Conservation (phyloP, 2,797 vertebrate genomes). For the Furcifer pardalis region DNA sequence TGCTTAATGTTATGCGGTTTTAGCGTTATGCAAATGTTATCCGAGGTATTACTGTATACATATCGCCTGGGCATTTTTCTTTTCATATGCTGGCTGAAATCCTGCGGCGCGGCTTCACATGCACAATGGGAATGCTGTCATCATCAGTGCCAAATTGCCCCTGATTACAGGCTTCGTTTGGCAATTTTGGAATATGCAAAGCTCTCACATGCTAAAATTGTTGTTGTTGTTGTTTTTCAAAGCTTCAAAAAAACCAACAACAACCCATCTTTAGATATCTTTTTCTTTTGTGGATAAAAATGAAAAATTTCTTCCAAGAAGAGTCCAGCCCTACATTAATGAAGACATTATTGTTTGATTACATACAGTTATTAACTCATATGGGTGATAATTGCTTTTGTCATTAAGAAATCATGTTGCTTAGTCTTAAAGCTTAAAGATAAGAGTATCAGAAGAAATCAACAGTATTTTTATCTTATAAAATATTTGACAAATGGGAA, state of each 20-base stretch:
- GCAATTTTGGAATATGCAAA: too few species aligned
- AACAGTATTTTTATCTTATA: neutral
- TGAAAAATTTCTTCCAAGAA: slow-evolving; percentile 50
- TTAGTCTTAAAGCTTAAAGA: slow-evolving; percentile 28
- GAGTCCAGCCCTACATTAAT: slow-evolving; percentile 50
- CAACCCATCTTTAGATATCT: slow-evolving; percentile 24
- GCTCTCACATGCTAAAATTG: too few species aligned
- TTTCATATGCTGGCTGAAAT: too few species aligned
- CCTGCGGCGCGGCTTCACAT: too few species aligned
- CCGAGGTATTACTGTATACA: too few species aligned
- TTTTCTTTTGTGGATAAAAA: neutral
- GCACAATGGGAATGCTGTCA: too few species aligned
- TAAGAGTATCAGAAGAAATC: slow-evolving; percentile 27
- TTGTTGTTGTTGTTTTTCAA: slow-evolving; percentile 43
- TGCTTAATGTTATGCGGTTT: too few species aligned
- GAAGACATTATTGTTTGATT: slow-evolving; percentile 58
- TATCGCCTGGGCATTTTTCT: too few species aligned
- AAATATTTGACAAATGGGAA: neutral
- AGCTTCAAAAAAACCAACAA: neutral
- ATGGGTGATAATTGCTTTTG: slow-evolving; percentile 58
- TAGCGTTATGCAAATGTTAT: too few species aligned
- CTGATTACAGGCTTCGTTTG: too few species aligned
- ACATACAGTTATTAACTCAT: slow-evolving; percentile 45
- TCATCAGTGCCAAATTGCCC: too few species aligned
- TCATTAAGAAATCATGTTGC: slow-evolving; percentile 59